Conservation (phyloP, 1,140 invertebrate species). For the Drosophila miranda region DNA sequence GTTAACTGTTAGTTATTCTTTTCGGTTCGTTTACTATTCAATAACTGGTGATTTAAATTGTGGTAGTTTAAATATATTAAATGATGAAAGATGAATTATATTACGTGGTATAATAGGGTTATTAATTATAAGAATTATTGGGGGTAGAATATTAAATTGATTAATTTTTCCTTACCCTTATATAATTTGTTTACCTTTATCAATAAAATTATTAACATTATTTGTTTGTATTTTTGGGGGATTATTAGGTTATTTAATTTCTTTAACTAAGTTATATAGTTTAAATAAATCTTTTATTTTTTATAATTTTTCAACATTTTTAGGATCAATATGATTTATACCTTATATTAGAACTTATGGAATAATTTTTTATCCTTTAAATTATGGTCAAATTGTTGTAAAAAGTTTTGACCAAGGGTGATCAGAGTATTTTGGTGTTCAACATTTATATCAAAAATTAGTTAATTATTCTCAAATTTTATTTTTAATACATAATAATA, state of each 20-base stretch:
- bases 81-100: no score
- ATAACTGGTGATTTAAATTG: constrained; percentile 78
- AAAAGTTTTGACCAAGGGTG: constrained; percentile 83
- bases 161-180: no score
- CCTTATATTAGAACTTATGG: constrained; percentile 8
- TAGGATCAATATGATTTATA: no score
- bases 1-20: constrained; percentile 84
- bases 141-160: no score
- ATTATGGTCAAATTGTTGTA: constrained; percentile 53
- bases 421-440: constrained; percentile 82
- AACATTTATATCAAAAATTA: constrained; percentile 74
- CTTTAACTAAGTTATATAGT: neutral
- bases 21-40: constrained; percentile 84
- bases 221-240: constrained; percentile 73
- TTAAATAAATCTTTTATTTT: constrained; percentile 65
- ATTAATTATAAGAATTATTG: no score
- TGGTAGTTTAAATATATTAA: no score
- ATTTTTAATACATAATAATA: constrained; percentile 79
- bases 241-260: no score
- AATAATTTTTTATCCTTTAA: constrained; percentile 50
- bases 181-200: constrained; percentile 82
- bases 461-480: constrained; percentile 52
- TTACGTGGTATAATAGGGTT: no score
- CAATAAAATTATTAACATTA: constrained; percentile 83
- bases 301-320: no score